Base-by-base conservation (phyloP, 2,113 vertebrate genomes). In the Morone saxatilis region DNA sequence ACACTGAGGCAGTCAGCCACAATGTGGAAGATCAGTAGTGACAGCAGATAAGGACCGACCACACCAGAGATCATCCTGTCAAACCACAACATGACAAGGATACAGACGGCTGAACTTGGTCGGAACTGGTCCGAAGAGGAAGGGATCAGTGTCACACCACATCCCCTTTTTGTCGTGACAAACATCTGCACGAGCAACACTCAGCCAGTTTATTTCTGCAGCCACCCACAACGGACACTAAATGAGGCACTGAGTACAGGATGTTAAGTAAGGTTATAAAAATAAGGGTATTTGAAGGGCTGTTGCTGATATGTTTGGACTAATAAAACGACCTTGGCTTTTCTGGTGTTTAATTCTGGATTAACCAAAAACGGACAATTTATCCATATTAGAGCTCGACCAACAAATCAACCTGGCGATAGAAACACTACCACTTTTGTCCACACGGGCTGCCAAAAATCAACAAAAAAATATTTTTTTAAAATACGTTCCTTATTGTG, bases 41-140 rank as follows among this genome's bases (percentile, higher is more conserved):
- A 84, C 81, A 47, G 76, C 56, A 62, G 25, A 73, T 61, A 68
- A 77, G 74, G 6, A n/a, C 5, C 1, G n/a, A 16, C 14, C 31
- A 56, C 50, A 22, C 13, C 50, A 12, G 16, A 59, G 74, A 45
- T 67, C 60, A 57, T 10, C 48, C 48, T 4, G 71, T 61, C 71
- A 41, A 13, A 45, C 63, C 80, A 47, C 81, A 71, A 38, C 43
- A 17, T 25, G 50, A 59, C 2, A 6, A 65, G 48, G 43, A 54
- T 22, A 40, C 38, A 31, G 57, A 62, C 16, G 1, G 17, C 4
- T n/a, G 47, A 4, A 8, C 11, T 53, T 47, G 45, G 1, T 4
- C 11, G 13, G 36, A 70, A 41, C 19, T 36, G 3, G n/a, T 22
- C 19, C n/a, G 45, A 47, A 16, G 50, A 57, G 11, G 54, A 31